These are phyloP conservation scores for Oreochromis niloticus DNA, from an alignment of 2,113 vertebrate species.

Conservation along the genomic window DNA sequence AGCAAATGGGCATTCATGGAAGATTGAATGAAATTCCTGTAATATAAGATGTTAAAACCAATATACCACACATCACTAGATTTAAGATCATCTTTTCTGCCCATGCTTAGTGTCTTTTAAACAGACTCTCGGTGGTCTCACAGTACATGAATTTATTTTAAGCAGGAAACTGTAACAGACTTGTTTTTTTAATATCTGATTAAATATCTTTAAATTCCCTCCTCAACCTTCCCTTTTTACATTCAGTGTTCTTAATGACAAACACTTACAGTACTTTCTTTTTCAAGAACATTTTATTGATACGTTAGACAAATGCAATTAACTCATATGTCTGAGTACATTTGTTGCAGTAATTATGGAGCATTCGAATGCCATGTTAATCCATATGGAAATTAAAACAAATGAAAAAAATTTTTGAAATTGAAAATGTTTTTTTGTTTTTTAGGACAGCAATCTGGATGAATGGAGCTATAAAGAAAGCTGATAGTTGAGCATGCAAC, in stretches of 20 bases:
- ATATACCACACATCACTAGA: neutral
- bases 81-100: neutral
- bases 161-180: neutral
- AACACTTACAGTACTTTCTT: neutral
- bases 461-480: neutral
- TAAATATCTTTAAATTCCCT: neutral
- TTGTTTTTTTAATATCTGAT: neutral
- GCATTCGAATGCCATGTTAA: neutral
- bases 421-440: neutral
- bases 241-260: neutral
- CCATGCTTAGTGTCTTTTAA: neutral
- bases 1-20: neutral
- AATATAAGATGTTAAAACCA: neutral
- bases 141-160: neutral
- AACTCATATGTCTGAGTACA: neutral
- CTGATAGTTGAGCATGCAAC: neutral
- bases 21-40: fast-evolving
- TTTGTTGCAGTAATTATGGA: neutral
- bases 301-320: fast-evolving
- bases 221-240: neutral
- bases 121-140: neutral
- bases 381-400: neutral
- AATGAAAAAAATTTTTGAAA: neutral
- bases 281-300: neutral
- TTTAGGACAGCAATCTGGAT: neutral